Evolutionary conservation across 2,888 invertebrate species (phyloP), one percentile per base, ranked within the genome.

Genomic region (Caenorhabditis afra): DNA sequence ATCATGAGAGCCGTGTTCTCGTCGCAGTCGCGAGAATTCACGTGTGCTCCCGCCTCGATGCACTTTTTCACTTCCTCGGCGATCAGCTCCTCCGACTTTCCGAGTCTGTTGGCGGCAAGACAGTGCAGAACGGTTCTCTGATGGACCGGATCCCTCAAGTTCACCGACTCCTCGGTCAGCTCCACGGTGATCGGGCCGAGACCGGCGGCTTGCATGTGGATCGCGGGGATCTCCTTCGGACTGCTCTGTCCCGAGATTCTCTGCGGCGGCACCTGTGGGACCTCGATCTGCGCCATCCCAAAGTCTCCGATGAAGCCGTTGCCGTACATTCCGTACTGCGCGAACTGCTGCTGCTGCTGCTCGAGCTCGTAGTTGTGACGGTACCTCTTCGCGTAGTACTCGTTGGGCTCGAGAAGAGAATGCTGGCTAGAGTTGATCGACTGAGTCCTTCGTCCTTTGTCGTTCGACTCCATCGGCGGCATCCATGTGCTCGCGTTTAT

Each of bases 401-500:
- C 45, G 23, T 29, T 35, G 18, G 29, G 12, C 2, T 52, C 61
- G 14, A 73, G 62, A 10, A 78, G 44, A 12, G 78, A 73, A 22
- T 66, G 62, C 39, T 73, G 78, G 35, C 73, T 67, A 1, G 67
- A 62, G 12, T 52, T 53, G 10, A 74, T 41, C 29, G 53, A 61
- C 49, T 47, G 50, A 12, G 45, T 41, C 16, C 45, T 50, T 3
- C 55, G 47, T 14, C 23, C 59, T 47, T 47, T 45, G 7, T 77
- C 57, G 12, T 65, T 65, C 11, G 64, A 16, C 5, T 70, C 77
- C 18, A 68, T 79, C 4, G 84, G 82, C 20, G 84, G 84, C 1
- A 64, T 62, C 82, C 83, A 84, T 3, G 62, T 57, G 14, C 67
- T 68, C 1, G 84, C 84, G 11, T 55, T 45, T n/a, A 82, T 68